Evolutionary conservation across 2,113 vertebrate genomes (phyloP).

Genomic region (Hemibagrus wyckioides): DNA sequence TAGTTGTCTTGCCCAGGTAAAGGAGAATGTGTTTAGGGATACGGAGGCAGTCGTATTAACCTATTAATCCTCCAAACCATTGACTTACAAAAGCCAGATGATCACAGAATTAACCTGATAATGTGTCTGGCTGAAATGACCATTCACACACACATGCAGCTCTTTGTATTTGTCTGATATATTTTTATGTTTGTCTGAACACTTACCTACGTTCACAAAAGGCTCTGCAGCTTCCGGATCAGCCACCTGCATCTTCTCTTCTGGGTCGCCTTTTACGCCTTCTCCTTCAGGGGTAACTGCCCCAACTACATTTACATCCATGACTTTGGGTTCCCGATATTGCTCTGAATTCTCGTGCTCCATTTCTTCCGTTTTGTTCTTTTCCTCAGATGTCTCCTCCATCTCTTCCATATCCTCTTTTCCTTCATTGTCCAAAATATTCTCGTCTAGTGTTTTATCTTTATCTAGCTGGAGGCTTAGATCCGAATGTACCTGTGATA

Average conservation of each 20-base stretch:
- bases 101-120: neutral
- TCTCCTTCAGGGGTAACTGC: neutral
- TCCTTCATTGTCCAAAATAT: neutral
- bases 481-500: neutral
- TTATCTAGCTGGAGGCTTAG: neutral
- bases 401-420: neutral
- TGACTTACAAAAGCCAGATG: neutral
- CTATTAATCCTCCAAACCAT: neutral
- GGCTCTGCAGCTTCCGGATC: neutral
- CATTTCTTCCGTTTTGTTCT: neutral
- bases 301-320: neutral
- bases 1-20: neutral
- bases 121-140: neutral
- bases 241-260: constrained; percentile 15
- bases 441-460: neutral
- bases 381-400: neutral
- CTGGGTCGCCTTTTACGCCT: neutral
- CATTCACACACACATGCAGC: neutral
- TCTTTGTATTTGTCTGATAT: neutral
- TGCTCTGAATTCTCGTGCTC: constrained; percentile 7
- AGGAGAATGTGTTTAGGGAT: neutral
- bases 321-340: neutral
- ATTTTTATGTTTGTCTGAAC: neutral
- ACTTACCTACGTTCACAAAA: constrained; percentile 22
- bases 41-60: neutral